A percentile compares a stretch with the other conserved stretches of the same genome.
phyloP scores from a whole-genome alignment of 2,113 vertebrate genomes.

The Zosterops pallidus region DNA sequence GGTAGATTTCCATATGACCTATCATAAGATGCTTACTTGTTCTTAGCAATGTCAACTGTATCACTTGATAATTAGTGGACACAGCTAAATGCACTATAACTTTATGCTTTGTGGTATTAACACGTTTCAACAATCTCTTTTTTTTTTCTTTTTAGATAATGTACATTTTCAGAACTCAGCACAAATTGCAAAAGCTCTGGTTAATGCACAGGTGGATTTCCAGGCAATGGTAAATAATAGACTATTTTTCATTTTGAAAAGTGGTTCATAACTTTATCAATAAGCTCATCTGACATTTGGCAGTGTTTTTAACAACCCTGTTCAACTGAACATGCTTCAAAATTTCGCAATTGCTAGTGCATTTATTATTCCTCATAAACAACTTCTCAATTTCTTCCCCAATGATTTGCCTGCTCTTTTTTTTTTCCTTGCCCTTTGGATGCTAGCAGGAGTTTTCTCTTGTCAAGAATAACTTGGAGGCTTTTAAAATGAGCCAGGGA shows the following conservation, averaged over 20 bases:
- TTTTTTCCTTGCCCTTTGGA: not conserved
- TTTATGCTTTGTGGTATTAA: constrained; percentile 71
- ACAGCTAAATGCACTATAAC: constrained; percentile 73
- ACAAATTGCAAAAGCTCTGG: constrained; percentile 96
- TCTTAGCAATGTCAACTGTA: constrained; percentile 74
- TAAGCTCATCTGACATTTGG: constrained; percentile 15
- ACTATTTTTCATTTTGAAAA: constrained; percentile 16
- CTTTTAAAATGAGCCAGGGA: not conserved
- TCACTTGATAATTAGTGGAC: constrained; percentile 74
- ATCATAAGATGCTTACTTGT: constrained; percentile 62
- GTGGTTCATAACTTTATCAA: not conserved
- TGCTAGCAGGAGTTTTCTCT: not conserved
- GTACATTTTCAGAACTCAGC: constrained; percentile 99
- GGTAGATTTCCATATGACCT: constrained; percentile 69
- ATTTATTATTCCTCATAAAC: not conserved
- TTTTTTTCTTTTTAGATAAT: constrained; percentile 85
- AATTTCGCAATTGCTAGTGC: not conserved
- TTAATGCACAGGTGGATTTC: constrained; percentile 93
- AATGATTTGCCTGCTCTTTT: not conserved
- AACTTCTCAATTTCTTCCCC: not conserved
- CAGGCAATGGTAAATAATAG: constrained; percentile 89
- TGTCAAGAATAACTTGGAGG: not conserved
- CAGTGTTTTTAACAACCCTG: not conserved
- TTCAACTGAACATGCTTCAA: not conserved
- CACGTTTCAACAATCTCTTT: constrained; percentile 14